phyloP scores from a whole-genome alignment of 2,888 invertebrate species.

The Morpho achilles region DNA sequence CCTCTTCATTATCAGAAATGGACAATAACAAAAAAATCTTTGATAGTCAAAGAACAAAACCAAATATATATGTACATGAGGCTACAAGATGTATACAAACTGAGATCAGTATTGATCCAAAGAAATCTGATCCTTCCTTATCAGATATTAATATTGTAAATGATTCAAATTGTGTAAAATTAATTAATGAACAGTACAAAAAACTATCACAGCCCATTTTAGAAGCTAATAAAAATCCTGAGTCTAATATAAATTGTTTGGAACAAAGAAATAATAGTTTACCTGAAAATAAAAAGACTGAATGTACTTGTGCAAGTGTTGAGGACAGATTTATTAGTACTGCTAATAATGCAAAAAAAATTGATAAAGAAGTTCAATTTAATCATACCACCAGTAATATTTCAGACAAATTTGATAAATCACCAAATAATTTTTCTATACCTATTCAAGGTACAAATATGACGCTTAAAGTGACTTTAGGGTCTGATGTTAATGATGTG shows the following conservation, averaged over 20 bases:
- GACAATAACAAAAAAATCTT: background rate
- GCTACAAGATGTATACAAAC: slow-evolving; percentile 62
- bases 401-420: slow-evolving; percentile 9
- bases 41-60: slow-evolving; percentile 4
- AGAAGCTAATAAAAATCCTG: slow-evolving; percentile 14
- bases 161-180: slow-evolving; percentile 43
- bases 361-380: slow-evolving; percentile 32
- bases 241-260: slow-evolving; percentile 8
- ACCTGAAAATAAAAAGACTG: slow-evolving; percentile 4
- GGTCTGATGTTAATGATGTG: slow-evolving; percentile 16
- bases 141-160: slow-evolving; percentile 56
- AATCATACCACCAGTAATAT: slow-evolving; percentile 13
- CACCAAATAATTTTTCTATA: slow-evolving; percentile 47
- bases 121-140: slow-evolving; percentile 58
- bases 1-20: slow-evolving; percentile 27
- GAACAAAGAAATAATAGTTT: slow-evolving; percentile 12
- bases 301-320: slow-evolving; percentile 3
- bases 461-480: slow-evolving; percentile 51
- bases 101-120: slow-evolving; percentile 66
- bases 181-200: slow-evolving; percentile 46
- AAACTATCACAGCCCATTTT: slow-evolving; percentile 27
- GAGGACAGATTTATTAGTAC: slow-evolving; percentile 4
- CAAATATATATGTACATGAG: slow-evolving; percentile 34
- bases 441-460: slow-evolving; percentile 70
- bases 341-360: slow-evolving; percentile 15